Base-by-base conservation (phyloP, 2,888 invertebrate species). In the Stenichneumon culpator region DNA sequence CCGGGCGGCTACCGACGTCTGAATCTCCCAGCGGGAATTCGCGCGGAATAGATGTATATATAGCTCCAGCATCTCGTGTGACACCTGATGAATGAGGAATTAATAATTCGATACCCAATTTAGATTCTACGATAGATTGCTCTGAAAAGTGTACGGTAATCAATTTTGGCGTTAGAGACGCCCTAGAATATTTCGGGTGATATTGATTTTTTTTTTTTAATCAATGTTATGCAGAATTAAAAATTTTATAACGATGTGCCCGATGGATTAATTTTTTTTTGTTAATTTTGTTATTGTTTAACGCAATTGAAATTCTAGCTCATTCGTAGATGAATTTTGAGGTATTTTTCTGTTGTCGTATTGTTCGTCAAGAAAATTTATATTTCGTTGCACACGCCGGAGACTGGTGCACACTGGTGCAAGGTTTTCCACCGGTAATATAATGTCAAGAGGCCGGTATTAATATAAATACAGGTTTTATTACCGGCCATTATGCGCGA, bases 381-480 rank as follows among this genome's bases (percentile, higher is more conserved):
- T 28, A 63, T 32, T 63, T n/a, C 63, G 1, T 22, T 22, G 19
- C 2, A 63, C 16, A 32, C 32, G 28, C 63, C 32, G 32, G 28
- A 63, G 63, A 63, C 63, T 63, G 7, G 16, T 32, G 28, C 16
- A 32, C 32, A 32, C 32, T 57, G 25, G 28, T 63, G 28, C 14
- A 65, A n/a, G 63, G 67, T 80, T 80, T 72, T 63, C 47, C 82
- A 57, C 79, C 83, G 68, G 82, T 81, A 47, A 47, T 16, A 74
- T 87, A 82, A 88, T 84, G 79, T 84, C 86, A 83, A 86, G 82
- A 87, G 79, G 82, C 85, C 84, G 87, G 83, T 88, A 86, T 86
- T 87, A 86, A 87, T 87, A 87, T 87, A 87, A 87, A 86, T 79
- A 86, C 86, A 86, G 88, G 87, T 86, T 88, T 87, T 86, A 87